phyloP scores from a whole-genome alignment of 2,113 vertebrate species.

The Myodes glareolus region DNA sequence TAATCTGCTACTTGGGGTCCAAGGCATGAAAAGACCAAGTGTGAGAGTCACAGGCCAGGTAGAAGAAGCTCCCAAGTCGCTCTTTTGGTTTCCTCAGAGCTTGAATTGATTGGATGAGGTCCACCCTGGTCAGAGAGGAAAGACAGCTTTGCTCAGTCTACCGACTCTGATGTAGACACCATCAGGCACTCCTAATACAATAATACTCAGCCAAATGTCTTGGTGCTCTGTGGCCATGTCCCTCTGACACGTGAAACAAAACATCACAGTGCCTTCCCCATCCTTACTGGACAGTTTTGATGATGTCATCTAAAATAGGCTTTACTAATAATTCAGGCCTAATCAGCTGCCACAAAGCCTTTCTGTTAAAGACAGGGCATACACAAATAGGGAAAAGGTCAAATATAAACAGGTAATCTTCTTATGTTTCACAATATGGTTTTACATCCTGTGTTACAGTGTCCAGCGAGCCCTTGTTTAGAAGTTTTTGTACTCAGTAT shows the following conservation, averaged over 20 bases:
- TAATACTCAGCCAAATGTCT: not conserved
- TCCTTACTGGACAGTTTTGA: not conserved
- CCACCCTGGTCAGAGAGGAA: rapidly evolving
- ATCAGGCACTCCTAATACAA: not conserved
- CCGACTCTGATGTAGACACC: too few species aligned
- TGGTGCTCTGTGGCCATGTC: not conserved
- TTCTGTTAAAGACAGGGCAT: not conserved
- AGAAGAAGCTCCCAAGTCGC: not conserved
- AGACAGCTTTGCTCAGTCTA: too few species aligned
- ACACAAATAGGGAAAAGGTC: not conserved
- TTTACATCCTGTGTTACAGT: not conserved
- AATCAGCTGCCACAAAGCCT: not conserved
- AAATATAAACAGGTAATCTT: not conserved
- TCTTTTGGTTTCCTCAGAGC: not conserved
- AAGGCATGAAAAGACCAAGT: too few species aligned
- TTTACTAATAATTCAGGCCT: not conserved
- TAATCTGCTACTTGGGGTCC: not conserved
- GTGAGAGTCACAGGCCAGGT: not conserved
- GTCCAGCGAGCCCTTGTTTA: not conserved
- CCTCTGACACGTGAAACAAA: not conserved
- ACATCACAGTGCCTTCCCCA: not conserved
- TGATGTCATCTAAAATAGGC: not conserved
- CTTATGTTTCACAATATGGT: not conserved
- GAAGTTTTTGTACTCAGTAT: not conserved
- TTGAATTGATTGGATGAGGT: not conserved